These are phyloP conservation scores for Siniperca obscura DNA, from an alignment of 2,797 vertebrate species.

Conservation along the genomic window DNA sequence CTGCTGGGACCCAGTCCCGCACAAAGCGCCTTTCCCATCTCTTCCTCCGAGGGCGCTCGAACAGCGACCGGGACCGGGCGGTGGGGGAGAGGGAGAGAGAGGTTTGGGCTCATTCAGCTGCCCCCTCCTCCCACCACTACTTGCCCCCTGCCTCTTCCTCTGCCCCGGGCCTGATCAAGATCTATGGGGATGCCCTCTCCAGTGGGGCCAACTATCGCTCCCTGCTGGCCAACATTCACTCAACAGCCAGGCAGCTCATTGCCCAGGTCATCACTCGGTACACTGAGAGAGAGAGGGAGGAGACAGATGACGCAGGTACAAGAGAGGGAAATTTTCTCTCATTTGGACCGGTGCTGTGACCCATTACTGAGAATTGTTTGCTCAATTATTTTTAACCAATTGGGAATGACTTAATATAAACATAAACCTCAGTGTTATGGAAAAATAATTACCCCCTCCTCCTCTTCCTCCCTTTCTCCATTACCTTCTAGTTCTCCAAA, in stretches of 20 bases:
- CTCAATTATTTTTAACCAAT: conserved; percentile 45
- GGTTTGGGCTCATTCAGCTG: conserved; percentile 82
- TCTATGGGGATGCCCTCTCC: conserved; percentile 88
- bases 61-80: conserved; percentile 86
- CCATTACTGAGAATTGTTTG: conserved; percentile 59
- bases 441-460: conserved; percentile 65
- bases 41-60: conserved; percentile 88
- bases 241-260: conserved; percentile 86
- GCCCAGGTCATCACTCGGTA: conserved; percentile 89
- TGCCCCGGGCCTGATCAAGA: conserved; percentile 88
- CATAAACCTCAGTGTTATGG: conserved; percentile 65
- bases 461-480: conserved; percentile 67
- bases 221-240: conserved; percentile 85
- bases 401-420: conserved; percentile 65
- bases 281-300: conserved; percentile 86
- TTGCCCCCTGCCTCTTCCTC: conserved; percentile 84
- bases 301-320: conserved; percentile 86
- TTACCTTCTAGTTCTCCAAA: conserved; percentile 84
- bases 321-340: conserved; percentile 54
- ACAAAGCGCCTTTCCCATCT: conserved; percentile 93
- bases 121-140: conserved; percentile 86
- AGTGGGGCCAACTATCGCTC: conserved; percentile 89
- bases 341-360: conserved; percentile 57
- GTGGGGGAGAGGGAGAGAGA: conserved; percentile 83
- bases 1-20: conserved; percentile 85